Evolutionary conservation across 1,140 invertebrate species (phyloP), one percentile per base, ranked within the genome.

Genomic region (Amphibalanus amphitrite): DNA sequence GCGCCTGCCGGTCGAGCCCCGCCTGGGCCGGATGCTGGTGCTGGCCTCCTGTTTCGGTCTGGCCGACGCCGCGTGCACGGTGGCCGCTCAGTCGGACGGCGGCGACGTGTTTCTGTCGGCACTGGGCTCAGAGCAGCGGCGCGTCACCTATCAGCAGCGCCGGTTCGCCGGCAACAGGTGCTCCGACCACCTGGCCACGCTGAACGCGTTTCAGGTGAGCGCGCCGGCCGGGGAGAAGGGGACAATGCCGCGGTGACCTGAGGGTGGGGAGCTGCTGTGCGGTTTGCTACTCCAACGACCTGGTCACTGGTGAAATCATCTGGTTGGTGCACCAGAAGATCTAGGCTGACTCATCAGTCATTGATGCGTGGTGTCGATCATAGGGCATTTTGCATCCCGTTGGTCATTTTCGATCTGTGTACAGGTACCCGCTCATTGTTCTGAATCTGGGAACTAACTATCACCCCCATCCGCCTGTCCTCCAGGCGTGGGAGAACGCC

Each of bases 1-100:
- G 0, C 89, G 92, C 73, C 80, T 97, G 75, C 93, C 94, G 0
- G 89, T 97, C 70, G 94, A 97, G 78, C 94, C 95, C 0, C 85
- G 92, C 29, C 83, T 96, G 8, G 94, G 94, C 0, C 96, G 95
- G 82, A 97, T 97, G 93, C 89, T 97, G 85, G 87, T 97, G 28
- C 82, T 97, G 28, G 92, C 91, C 0, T 87, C 87, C 29, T 87
- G 95, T 73, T 89, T 97, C 75, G 85, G 87, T 69, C 88, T 89
- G 75, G 93, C 91, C 0, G 93, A 96, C 81, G 88, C 94, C 0
- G 81, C 95, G 28, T 89, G 91, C 20, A 94, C 91, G 1, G 93
- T 98, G 85, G 94, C 95, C 10, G 93, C 95, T 1, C 95, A 96
- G 65, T 10, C 65, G 3, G 65, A 67, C 65, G 65, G 65, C 28